These are phyloP conservation scores for Oostethus manadensis DNA, from an alignment of 2,113 vertebrate species.

Conservation along the genomic window DNA sequence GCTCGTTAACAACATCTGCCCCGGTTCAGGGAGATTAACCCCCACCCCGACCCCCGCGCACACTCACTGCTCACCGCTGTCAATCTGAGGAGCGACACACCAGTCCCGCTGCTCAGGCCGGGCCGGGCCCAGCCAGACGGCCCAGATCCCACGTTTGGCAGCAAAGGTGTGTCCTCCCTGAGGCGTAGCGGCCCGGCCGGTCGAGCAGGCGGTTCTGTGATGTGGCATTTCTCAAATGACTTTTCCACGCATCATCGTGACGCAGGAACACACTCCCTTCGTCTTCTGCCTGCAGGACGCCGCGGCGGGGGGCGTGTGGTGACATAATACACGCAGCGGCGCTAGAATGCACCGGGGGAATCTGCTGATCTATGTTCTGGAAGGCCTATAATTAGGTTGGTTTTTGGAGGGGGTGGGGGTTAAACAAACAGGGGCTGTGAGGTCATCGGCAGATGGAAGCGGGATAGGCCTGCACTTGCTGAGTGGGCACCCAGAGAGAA, in stretches of 20 bases:
- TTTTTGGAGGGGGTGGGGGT: constrained; percentile 72
- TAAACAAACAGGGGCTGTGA: constrained; percentile 76
- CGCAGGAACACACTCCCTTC: constrained; percentile 19
- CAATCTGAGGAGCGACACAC: constrained; percentile 58
- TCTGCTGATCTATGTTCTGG: constrained; percentile 66
- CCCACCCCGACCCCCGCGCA: constrained; percentile 55
- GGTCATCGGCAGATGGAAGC: constrained; percentile 75
- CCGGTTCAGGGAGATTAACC: constrained; percentile 76
- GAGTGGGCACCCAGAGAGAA: constrained; percentile 67
- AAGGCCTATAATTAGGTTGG: constrained; percentile 70
- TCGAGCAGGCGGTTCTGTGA: constrained; percentile 47
- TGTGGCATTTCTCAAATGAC: constrained; percentile 51
- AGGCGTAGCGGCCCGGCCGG: constrained; percentile 51
- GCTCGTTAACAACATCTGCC: constrained; percentile 81
- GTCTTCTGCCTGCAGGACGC: constrained; percentile 12
- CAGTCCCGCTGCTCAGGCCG: constrained; percentile 41
- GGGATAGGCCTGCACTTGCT: constrained; percentile 77
- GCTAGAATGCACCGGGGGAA: constrained; percentile 21
- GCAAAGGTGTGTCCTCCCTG: constrained; percentile 43
- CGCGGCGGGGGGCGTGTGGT: constrained; percentile 38
- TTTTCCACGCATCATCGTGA: constrained; percentile 61
- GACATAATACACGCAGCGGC: constrained; percentile 27
- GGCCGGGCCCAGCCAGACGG: constrained; percentile 37
- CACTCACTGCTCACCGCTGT: constrained; percentile 53
- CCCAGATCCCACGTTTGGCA: constrained; percentile 23